phyloP scores from a whole-genome alignment of 2,888 invertebrate species.

The Vannuccia rotundouncinata region DNA sequence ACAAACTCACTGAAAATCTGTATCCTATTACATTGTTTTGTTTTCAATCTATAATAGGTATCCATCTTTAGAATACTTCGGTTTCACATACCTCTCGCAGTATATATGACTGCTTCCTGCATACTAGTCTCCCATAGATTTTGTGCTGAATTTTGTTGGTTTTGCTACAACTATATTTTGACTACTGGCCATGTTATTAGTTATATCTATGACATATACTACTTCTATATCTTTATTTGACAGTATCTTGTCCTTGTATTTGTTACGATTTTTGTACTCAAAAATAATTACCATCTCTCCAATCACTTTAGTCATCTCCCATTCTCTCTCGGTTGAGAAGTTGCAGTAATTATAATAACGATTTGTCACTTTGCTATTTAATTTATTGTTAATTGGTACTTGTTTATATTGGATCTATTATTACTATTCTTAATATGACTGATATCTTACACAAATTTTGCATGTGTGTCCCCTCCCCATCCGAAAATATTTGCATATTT shows the following conservation, averaged over 20 bases:
- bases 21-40: too few relatives aligned
- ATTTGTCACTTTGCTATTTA: constrained; percentile 14
- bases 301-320: neutral
- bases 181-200: neutral
- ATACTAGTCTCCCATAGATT: constrained; percentile 26
- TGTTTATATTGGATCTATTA: neutral
- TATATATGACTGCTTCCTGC: constrained; percentile 9
- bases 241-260: neutral
- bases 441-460: constrained; percentile 29
- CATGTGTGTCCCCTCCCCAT: neutral
- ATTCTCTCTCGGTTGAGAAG: neutral
- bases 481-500: constrained; percentile 3
- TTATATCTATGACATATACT: too few relatives aligned
- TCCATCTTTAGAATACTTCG: neutral
- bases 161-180: constrained; percentile 26
- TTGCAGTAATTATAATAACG: neutral
- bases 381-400: constrained; percentile 31
- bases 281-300: neutral
- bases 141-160: constrained; percentile 23
- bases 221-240: too few relatives aligned
- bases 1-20: too few relatives aligned
- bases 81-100: constrained; percentile 13
- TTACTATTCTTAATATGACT: constrained; percentile 31
- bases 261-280: neutral
- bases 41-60: neutral